Base-by-base conservation (phyloP, 2,113 vertebrate species). In the Athene noctua region DNA sequence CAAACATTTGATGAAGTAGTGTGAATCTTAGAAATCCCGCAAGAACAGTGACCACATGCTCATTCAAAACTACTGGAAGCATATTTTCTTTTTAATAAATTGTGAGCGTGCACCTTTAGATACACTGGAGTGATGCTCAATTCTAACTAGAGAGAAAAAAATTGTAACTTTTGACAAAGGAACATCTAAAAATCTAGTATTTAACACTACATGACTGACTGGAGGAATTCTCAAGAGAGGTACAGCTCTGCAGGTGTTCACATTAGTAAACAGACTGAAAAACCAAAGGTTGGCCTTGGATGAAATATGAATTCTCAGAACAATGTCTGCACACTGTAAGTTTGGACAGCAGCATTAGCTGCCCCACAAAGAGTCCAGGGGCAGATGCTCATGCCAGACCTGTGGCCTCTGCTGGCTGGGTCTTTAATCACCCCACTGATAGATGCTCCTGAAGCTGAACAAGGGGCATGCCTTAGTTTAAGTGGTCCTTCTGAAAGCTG, bases 391-490 rank as follows among this genome's bases (percentile, higher is more conserved):
- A 36, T 13, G 23, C 51, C 61, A 92, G 63, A 71, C 26, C 22
- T 13, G 18, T 14, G 32, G 72, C 11, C 9, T 58, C 30, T 88
- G n/a, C 49, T 18, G 18, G 9, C 57, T 61, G 25, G 13, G 21
- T 46, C 66, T 66, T 73, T 61, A 42, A 42, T 46, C 34, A 44
- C 47, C 67, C 12, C 38, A 46, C 34, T 54, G 36, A 70, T 17
- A 77, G 57, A 42, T 20, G 46, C 9, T 47, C 11, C 82, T 82
- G 15, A 81, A 58, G 62, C 23, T 58, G 40, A 94, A 21, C 13
- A 65, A 77, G 11, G 23, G 4, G 15, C 29, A 59, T 0, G 0
- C 19, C 15, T 57, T 23, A 44, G 18, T 1, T 66, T 17, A 73
- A 77, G 11, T 1, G 11, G 6, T 52, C 38, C 19, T 63, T 89